A percentile compares a stretch with the other conserved stretches of the same genome.
phyloP scores from a whole-genome alignment of 37 sponge, comb jelly and placozoan species.

The Diacarnus erythraeanus region DNA sequence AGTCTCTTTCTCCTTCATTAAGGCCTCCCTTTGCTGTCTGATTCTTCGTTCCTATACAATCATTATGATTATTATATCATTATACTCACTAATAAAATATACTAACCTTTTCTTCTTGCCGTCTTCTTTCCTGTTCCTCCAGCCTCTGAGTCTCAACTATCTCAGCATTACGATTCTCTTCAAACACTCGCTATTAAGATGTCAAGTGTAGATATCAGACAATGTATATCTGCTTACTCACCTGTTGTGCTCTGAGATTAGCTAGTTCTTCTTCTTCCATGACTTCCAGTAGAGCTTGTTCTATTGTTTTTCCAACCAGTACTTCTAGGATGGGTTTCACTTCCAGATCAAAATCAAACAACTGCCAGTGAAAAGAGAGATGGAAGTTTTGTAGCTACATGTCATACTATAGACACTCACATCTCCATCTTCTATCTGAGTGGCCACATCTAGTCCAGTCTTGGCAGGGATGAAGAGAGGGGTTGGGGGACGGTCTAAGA shows the following conservation, averaged over 20 bases:
- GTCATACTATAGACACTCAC: slow-evolving; percentile 37
- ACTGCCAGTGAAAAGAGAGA: slow-evolving; percentile 41
- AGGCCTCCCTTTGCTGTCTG: slow-evolving; percentile 86
- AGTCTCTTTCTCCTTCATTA: slow-evolving; percentile 92
- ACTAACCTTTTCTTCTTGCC: slow-evolving; percentile 85
- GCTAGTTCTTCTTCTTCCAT: slow-evolving; percentile 99
- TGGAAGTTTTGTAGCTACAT: background rate
- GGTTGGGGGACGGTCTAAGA: slow-evolving; percentile 95
- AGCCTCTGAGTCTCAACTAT: slow-evolving; percentile 95
- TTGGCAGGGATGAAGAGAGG: slow-evolving; percentile 98
- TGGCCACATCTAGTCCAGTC: slow-evolving; percentile 89
- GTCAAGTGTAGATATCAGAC: background rate
- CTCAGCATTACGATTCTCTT: slow-evolving; percentile 95
- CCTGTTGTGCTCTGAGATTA: slow-evolving; percentile 85
- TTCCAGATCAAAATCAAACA: slow-evolving; percentile 98
- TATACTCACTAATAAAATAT: background rate
- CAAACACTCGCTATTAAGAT: slow-evolving; percentile 82
- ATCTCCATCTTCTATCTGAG: slow-evolving; percentile 98
- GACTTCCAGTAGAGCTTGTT: slow-evolving; percentile 97
- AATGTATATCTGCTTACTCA: background rate
- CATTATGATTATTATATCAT: background rate
- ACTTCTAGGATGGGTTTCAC: slow-evolving; percentile 96
- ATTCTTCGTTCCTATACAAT: slow-evolving; percentile 75
- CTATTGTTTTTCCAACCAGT: slow-evolving; percentile 98
- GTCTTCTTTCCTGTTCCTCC: slow-evolving; percentile 96